Conservation (phyloP, 1,140 invertebrate species). For the Chironomus tepperi region DNA sequence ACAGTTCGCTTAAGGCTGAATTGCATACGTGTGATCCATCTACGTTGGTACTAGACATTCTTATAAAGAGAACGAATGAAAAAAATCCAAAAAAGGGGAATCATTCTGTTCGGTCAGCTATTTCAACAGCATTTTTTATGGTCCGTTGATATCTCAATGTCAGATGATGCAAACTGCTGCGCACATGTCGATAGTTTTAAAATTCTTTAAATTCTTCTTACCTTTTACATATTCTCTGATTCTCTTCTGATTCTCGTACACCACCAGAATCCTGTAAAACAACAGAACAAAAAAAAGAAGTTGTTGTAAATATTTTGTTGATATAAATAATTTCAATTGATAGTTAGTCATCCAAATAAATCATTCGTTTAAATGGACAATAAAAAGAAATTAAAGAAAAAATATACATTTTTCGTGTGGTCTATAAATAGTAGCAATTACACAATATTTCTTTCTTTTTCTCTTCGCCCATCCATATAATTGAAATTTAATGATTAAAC, state of each 20-base stretch:
- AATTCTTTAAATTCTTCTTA: background rate
- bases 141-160: too few relatives aligned
- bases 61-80: too few relatives aligned
- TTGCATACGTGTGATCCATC: too few relatives aligned
- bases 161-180: too few relatives aligned
- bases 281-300: background rate
- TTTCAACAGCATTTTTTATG: too few relatives aligned
- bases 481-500: slow-evolving; percentile 15
- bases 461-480: background rate
- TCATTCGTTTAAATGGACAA: background rate
- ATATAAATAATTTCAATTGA: too few relatives aligned
- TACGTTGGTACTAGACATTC: too few relatives aligned
- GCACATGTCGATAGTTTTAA: too few relatives aligned
- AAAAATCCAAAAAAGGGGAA: too few relatives aligned
- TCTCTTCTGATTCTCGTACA: background rate
- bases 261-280: slow-evolving; percentile 19
- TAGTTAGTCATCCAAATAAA: background rate
- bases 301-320: background rate
- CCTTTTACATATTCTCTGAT: slow-evolving; percentile 15
- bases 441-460: background rate
- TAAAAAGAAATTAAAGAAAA: background rate
- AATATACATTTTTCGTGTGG: background rate
- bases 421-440: slow-evolving; percentile 3
- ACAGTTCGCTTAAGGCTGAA: too few relatives aligned
- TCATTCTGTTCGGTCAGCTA: too few relatives aligned